These are phyloP conservation scores for Hephaestus fuliginosus DNA, from an alignment of 2,797 vertebrate species.

Conservation along the genomic window DNA sequence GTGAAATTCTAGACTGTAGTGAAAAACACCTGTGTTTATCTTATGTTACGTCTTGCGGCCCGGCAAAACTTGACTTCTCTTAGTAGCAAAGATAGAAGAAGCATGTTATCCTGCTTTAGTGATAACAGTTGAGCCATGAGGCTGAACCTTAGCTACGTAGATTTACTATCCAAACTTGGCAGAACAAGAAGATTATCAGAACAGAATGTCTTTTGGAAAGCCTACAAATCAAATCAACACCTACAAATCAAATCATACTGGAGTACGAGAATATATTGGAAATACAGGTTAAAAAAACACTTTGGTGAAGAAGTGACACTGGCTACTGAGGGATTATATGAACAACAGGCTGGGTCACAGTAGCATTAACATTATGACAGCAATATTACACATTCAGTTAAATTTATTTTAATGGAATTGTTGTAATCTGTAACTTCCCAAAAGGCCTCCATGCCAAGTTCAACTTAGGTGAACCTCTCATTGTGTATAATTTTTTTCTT, in stretches of 20 bases:
- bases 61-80: neutral
- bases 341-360: neutral
- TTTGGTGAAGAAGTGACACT: neutral
- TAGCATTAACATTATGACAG: slow-evolving; percentile 4
- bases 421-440: neutral
- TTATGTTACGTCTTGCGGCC: neutral
- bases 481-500: neutral
- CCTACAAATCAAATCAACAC: neutral
- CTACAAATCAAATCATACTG: neutral
- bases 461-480: neutral
- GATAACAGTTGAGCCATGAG: neutral
- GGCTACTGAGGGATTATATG: neutral
- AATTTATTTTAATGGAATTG: neutral
- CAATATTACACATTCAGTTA: neutral
- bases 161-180: neutral
- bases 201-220: neutral
- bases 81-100: neutral
- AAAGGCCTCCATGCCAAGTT: neutral
- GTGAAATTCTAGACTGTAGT: neutral
- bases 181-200: neutral
- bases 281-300: neutral
- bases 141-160: neutral
- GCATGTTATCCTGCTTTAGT: neutral
- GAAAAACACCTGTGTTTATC: neutral
- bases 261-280: neutral